Percentiles rank a stretch among this genome's conserved stretches.
Conservation (phyloP, 2,113 vertebrate genomes). For the Halichoeres trimaculatus region DNA sequence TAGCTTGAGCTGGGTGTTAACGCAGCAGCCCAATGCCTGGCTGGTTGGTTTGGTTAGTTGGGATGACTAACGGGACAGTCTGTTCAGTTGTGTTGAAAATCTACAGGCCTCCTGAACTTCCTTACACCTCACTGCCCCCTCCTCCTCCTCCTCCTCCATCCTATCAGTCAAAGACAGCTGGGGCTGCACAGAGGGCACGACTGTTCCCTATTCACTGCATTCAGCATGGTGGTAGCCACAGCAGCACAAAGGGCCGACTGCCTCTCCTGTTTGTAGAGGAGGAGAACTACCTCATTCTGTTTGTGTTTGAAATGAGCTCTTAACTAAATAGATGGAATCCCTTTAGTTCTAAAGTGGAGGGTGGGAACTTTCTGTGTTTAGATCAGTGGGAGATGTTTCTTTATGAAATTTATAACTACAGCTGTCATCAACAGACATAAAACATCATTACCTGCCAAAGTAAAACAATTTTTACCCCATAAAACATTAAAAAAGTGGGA, state of each 20-base stretch:
- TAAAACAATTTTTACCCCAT: no score
- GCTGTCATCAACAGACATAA: not conserved
- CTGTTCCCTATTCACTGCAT: slow-evolving; percentile 91
- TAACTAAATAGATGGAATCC: not conserved
- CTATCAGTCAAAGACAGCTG: slow-evolving; percentile 92
- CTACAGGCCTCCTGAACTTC: slow-evolving; percentile 71
- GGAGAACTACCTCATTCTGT: slow-evolving; percentile 40
- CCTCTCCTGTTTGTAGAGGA: slow-evolving; percentile 30
- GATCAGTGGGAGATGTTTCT: not conserved
- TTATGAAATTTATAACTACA: not conserved
- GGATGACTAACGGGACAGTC: slow-evolving; percentile 91
- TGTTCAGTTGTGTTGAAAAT: slow-evolving; percentile 83
- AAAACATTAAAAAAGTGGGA: no score
- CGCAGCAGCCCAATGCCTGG: slow-evolving; percentile 86
- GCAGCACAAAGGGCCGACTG: slow-evolving; percentile 54
- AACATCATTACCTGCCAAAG: not conserved
- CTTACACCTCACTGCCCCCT: slow-evolving; percentile 46
- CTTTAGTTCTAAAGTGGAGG: not conserved
- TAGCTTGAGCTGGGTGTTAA: slow-evolving; percentile 92
- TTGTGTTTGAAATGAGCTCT: slow-evolving; percentile 48
- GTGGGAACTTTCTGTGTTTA: not conserved
- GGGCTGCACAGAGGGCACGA: slow-evolving; percentile 91
- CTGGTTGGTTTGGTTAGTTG: slow-evolving; percentile 61
- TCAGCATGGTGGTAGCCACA: slow-evolving; percentile 75
- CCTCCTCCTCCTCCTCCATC: slow-evolving; percentile 77